phyloP scores from a whole-genome alignment of 37 sponge, comb jelly and placozoan species.

The Beroe ovata region DNA sequence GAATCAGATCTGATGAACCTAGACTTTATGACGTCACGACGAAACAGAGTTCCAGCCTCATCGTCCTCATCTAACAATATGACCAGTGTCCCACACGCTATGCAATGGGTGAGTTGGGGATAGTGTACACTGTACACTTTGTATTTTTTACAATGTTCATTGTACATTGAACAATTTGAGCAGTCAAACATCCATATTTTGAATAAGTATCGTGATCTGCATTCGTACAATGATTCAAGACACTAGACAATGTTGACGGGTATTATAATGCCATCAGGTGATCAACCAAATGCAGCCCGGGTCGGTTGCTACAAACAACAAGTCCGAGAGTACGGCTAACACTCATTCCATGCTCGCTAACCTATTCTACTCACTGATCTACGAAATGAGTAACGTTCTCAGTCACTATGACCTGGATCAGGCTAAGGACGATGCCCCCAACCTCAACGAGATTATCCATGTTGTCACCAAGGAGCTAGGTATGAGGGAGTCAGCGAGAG shows the following conservation, averaged over 20 bases:
- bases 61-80: conserved; percentile 27
- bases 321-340: conserved; percentile 39
- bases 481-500: background rate
- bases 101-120: conserved; percentile 51
- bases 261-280: too few species aligned
- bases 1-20: conserved; percentile 49
- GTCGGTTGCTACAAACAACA: conserved; percentile 44
- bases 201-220: too few species aligned
- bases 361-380: conserved; percentile 31
- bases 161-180: too few species aligned
- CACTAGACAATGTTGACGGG: too few species aligned
- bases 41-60: conserved; percentile 52
- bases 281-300: conserved; percentile 58
- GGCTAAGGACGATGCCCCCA: background rate
- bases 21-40: conserved; percentile 44
- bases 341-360: conserved; percentile 45
- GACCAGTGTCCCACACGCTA: conserved; percentile 53
- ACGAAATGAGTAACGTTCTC: conserved; percentile 60
- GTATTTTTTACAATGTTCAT: too few species aligned
- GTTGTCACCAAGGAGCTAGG: conserved; percentile 13
- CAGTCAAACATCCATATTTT: too few species aligned
- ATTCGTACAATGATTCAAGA: too few species aligned
- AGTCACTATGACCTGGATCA: conserved; percentile 37
- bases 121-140: background rate
- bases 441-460: conserved; percentile 36